A percentile compares a stretch with the other conserved stretches of the same genome.
phyloP scores from a whole-genome alignment of 2,113 vertebrate species.

The Cairina moschata region DNA sequence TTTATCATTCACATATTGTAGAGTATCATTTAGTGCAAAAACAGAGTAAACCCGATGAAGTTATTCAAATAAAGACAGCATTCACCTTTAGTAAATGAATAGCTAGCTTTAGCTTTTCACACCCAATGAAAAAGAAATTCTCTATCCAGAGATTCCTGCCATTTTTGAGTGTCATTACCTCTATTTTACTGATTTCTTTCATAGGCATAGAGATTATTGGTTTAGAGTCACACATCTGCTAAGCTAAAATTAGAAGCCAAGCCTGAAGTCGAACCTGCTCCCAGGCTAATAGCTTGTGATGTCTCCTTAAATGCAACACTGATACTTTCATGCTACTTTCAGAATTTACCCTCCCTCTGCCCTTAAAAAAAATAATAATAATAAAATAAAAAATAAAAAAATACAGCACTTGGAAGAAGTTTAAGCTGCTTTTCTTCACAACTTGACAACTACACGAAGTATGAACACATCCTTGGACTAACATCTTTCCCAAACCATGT shows the following conservation, averaged over 20 bases:
- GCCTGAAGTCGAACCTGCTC: not conserved
- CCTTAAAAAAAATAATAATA: no score
- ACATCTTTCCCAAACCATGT: not conserved
- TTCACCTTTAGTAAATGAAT: not conserved
- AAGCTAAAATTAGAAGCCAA: not conserved
- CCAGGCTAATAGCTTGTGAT: not conserved
- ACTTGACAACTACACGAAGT: not conserved
- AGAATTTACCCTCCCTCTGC: not conserved
- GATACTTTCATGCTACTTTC: not conserved
- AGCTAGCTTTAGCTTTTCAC: not conserved
- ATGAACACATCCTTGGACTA: not conserved
- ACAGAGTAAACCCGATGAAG: not conserved
- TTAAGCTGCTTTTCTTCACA: not conserved
- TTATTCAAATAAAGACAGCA: not conserved
- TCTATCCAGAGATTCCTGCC: not conserved
- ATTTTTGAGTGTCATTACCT: not conserved
- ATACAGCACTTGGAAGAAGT: not conserved
- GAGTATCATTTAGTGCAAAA: not conserved
- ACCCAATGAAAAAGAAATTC: not conserved
- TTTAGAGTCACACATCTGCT: not conserved
- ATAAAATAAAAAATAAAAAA: no score
- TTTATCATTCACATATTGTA: not conserved
- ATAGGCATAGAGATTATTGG: not conserved
- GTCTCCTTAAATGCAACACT: not conserved
- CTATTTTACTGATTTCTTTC: not conserved